phyloP scores from a whole-genome alignment of 2,797 vertebrate genomes.

The Cyprinella venusta region DNA sequence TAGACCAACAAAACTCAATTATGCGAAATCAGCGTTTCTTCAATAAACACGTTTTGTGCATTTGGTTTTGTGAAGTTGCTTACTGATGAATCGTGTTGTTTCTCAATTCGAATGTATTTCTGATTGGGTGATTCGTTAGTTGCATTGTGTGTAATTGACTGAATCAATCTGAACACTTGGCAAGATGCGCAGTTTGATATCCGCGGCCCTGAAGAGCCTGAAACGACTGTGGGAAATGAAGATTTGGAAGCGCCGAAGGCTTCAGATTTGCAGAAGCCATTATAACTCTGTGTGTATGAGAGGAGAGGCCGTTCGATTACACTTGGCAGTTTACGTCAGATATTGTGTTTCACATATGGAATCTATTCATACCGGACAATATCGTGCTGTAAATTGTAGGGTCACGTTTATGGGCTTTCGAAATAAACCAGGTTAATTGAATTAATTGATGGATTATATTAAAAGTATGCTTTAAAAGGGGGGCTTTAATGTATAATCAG shows the following conservation, averaged over 20 bases:
- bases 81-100: background rate
- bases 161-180: background rate
- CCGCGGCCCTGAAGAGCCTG: background rate
- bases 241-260: background rate
- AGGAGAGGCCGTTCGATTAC: background rate
- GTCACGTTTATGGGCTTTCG: background rate
- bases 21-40: background rate
- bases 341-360: constrained; percentile 30
- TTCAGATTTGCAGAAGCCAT: constrained; percentile 18
- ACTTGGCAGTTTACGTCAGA: constrained; percentile 8
- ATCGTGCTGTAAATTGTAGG: constrained; percentile 12
- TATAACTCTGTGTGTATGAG: background rate
- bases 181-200: background rate
- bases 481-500: background rate
- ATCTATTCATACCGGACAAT: background rate
- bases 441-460: constrained; percentile 2
- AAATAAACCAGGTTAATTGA: background rate
- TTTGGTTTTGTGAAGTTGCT: background rate
- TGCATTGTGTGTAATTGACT: background rate
- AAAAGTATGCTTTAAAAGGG: background rate
- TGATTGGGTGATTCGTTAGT: background rate
- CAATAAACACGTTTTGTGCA: background rate
- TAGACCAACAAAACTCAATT: background rate
- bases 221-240: background rate
- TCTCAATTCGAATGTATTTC: background rate